Evolutionary conservation across 2,888 invertebrate genomes (phyloP).

Genomic region (Patella pellucida): DNA sequence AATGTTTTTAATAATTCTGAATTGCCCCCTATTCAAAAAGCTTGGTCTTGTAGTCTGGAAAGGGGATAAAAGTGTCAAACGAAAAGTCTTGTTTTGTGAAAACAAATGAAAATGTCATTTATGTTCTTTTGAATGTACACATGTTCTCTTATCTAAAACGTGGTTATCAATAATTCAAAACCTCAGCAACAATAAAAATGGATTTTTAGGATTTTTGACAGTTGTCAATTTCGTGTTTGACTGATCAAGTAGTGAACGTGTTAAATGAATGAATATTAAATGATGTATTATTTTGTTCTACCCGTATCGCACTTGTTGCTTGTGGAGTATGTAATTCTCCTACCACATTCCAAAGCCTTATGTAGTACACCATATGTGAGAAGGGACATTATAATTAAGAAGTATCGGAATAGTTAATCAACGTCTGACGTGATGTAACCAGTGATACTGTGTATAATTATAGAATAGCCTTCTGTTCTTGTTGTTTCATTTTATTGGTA

Average conservation of each 20-base stretch:
- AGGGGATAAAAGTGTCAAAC: too few relatives aligned
- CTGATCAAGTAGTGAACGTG: not conserved
- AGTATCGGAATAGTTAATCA: not conserved
- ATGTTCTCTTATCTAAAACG: too few relatives aligned
- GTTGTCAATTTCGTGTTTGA: constrained; percentile 10
- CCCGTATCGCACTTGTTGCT: too few relatives aligned
- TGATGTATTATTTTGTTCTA: not conserved
- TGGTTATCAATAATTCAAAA: not conserved
- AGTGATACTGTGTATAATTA: not conserved
- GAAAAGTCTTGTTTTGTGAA: too few relatives aligned
- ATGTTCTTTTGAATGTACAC: too few relatives aligned
- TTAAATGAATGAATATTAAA: constrained; percentile 7
- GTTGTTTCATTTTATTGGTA: not conserved
- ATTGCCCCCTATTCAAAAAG: too few relatives aligned
- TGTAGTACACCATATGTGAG: not conserved
- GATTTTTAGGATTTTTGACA: constrained; percentile 7
- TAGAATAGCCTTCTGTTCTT: not conserved
- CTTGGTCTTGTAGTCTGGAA: too few relatives aligned
- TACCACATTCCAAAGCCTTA: too few relatives aligned
- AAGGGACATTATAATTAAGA: not conserved
- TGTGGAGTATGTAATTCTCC: too few relatives aligned
- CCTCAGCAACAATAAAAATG: not conserved
- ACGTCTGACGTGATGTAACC: constrained; percentile 1
- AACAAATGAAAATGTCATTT: too few relatives aligned
- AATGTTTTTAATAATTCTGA: too few relatives aligned